These are phyloP conservation scores for Endotricha flammealis DNA, from an alignment of 2,888 invertebrate species.

Conservation along the genomic window DNA sequence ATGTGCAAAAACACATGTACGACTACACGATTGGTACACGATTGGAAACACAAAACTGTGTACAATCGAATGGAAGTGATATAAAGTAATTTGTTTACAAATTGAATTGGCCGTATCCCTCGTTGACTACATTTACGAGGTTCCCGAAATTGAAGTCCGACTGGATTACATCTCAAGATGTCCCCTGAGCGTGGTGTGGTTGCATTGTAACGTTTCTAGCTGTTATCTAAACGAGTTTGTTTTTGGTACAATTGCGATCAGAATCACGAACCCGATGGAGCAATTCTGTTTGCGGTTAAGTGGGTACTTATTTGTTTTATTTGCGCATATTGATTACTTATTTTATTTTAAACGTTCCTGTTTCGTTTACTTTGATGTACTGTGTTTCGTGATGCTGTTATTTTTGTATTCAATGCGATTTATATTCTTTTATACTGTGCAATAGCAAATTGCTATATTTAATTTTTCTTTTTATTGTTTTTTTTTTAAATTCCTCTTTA, in stretches of 20 bases:
- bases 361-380: not conserved
- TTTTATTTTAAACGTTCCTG: not conserved
- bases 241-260: slow-evolving; percentile 5
- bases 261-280: slow-evolving; percentile 1
- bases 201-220: slow-evolving; percentile 6
- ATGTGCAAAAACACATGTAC: too few relatives aligned
- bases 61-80: too few relatives aligned
- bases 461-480: too few relatives aligned
- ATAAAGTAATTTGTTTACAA: too few relatives aligned
- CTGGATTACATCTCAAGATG: slow-evolving; percentile 9
- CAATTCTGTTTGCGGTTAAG: not conserved
- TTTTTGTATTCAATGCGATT: not conserved
- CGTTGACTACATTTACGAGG: slow-evolving; percentile 9
- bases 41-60: too few relatives aligned
- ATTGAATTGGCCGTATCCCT: slow-evolving; percentile 7
- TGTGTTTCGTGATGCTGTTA: not conserved
- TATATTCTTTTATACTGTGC: too few relatives aligned
- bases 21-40: too few relatives aligned
- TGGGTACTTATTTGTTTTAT: slow-evolving; percentile 4
- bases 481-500: too few relatives aligned
- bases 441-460: too few relatives aligned
- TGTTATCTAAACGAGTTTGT: slow-evolving; percentile 10
- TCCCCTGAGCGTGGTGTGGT: slow-evolving; percentile 1
- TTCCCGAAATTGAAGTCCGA: slow-evolving; percentile 7
- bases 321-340: not conserved